Evolutionary conservation across 2,797 vertebrate species (phyloP).

Genomic region (Macropus fuliginosus): DNA sequence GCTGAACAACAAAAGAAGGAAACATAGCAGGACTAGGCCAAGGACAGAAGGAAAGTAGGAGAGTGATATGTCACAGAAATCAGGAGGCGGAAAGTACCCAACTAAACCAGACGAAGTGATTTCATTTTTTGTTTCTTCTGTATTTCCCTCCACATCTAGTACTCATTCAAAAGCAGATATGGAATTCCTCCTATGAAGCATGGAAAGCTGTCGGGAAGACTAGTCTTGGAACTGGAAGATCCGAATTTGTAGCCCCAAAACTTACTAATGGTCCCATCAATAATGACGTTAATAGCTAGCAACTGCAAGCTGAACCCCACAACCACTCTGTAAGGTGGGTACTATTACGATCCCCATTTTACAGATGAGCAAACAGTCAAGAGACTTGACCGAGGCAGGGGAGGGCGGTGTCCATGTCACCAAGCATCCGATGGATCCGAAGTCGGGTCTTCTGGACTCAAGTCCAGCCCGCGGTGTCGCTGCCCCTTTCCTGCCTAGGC

Average conservation of each 20-base stretch:
- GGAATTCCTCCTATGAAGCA: neutral
- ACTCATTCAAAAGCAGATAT: neutral
- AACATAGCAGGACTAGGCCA: neutral
- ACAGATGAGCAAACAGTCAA: neutral
- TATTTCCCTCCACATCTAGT: neutral
- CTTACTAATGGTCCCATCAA: neutral
- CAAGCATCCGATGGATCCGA: too few species aligned
- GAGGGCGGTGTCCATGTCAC: too few species aligned
- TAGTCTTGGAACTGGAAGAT: neutral
- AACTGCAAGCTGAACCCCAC: neutral
- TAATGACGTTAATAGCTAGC: neutral
- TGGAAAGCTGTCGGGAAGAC: neutral
- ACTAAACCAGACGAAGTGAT: neutral
- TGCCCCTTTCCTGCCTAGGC: neutral
- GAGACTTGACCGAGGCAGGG: neutral
- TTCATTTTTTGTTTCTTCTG: neutral
- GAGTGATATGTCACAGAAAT: neutral
- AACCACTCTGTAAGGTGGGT: neutral
- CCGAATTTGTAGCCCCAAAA: neutral
- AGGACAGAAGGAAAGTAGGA: neutral
- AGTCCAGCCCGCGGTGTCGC: too few species aligned
- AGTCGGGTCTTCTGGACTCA: neutral
- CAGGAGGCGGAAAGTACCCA: neutral
- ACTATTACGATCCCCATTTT: neutral
- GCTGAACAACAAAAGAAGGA: neutral